Base-by-base conservation (phyloP, 2,888 invertebrate species). In the Globia sparganii region DNA sequence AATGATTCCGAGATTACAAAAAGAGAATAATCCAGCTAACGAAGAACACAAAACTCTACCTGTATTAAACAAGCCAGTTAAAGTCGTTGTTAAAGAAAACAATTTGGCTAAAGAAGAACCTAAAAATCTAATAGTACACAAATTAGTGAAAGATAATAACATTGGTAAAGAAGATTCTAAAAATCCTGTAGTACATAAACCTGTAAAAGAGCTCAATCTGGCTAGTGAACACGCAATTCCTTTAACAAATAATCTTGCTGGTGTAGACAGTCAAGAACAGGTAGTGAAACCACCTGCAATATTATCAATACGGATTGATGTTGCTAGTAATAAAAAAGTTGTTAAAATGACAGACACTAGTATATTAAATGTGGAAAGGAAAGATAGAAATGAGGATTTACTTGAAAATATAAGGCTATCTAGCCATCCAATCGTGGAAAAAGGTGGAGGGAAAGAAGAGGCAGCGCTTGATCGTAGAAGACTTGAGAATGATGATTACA, bases 1-100 rank as follows among this genome's bases (percentile, higher is more conserved):
- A 74, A 71, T 85, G n/a, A 88, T 75, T 73, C 89, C 87, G 71
- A 95, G 91, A 85, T 88, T 93, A 81, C 96, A 96, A 92, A 96
- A 96, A 91, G 96, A 96, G 85, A 96, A 96, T 75, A 92, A 94
- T 87, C 94, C 95, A 25, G 72, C 85, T 8, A 93, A 92, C 78
- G 92, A 94, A 59, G 94, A 94, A 43, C 84, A 49, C 13, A 82
- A 73, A 74, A 49, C 37, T n/a, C 15, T 40, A 31, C 21, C 37
- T 40, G 6, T 70, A 73, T 1, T 62, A n/a, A 82, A 82, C 49
- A 83, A 61, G 68, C 64, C 34, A 1, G 43, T 53, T 15, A 82
- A 95, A 59, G 31, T 68, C 9, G 3, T 15, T 61, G 34, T 66
- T 91, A 96, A 96, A 91, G 96, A 96, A 86, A 96, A 95, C 77